Base-by-base conservation (phyloP, 92 coral and sea anemone genomes). In the Heteractis magnifica region DNA sequence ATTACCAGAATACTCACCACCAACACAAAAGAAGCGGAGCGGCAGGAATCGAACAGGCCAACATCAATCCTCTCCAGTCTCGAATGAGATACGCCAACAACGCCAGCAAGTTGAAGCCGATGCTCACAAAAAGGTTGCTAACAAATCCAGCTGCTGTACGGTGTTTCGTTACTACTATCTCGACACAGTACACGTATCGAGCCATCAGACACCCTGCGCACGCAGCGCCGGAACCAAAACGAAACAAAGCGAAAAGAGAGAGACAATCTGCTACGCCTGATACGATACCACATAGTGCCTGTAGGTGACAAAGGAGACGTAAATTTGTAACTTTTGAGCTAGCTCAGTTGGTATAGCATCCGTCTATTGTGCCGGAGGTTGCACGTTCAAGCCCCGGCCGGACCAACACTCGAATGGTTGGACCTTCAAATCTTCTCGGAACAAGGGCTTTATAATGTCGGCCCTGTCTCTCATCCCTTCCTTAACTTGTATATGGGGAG, bases 101-200 rank as follows among this genome's bases (percentile, higher is more conserved):
- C 19, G 94, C 82, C 65, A 93, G 86, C 26, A 77, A 23, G n/a
- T 73, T 55, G 71, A 91, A 89, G 16, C 98, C 98, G 76, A 89
- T 51, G 64, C 88, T 87, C 18, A 93, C 91, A 77, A 91, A 93
- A 19, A 88, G 87, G 85, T 93, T 93, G 86, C 88, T 84, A 13
- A 93, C 59, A 9, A 89, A 87, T 3, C 98, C 98, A 48, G 87
- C 94, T 8, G 90, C 93, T 2, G 98, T 93, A 3, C 94, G 90
- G 60, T 87, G 86, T 51, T 77, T 82, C 4, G 91, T 85, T 59
- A 84, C 77, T 12, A 92, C 80, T 21, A 93, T 77, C 87, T 93
- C 98, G 86, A 93, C 84, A 75, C 94, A 93, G 90, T 91, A 93
- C 79, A 93, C 98, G 76, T 89, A 93, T 13, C 97, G 94, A 13